A percentile compares a stretch with the other conserved stretches of the same genome.
Conservation (phyloP, 2,797 vertebrate genomes). For the Rachycentron canadum region DNA sequence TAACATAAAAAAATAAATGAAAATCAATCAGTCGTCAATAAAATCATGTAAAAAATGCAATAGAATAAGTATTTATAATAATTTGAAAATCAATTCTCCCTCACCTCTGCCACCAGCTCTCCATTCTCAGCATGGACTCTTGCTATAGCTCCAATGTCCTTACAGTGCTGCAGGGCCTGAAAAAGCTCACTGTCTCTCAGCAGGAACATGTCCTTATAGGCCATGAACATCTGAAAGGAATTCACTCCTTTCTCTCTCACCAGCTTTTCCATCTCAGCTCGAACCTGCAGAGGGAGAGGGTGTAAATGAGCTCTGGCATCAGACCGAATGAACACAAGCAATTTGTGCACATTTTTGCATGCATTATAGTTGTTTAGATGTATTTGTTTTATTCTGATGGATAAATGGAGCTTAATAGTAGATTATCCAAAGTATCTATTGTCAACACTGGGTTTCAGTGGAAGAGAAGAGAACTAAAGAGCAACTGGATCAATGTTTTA, state of each 20-base stretch:
- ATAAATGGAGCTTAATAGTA: not conserved
- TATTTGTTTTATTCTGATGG: not conserved
- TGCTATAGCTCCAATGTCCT: conserved; percentile 93
- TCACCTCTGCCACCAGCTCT: conserved; percentile 95
- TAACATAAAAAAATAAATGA: not conserved
- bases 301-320: not conserved
- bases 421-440: too few species aligned
- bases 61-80: not conserved
- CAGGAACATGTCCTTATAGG: conserved; percentile 97
- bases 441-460: too few species aligned
- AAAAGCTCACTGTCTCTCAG: conserved; percentile 96
- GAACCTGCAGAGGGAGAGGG: conserved; percentile 84
- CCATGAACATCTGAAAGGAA: conserved; percentile 99
- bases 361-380: not conserved
- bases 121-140: conserved; percentile 97
- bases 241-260: conserved; percentile 96
- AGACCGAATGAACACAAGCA: not conserved
- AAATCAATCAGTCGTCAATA: too few species aligned
- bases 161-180: conserved; percentile 93
- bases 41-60: not conserved
- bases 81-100: not conserved
- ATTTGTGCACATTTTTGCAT: not conserved
- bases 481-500: too few species aligned
- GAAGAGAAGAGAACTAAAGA: too few species aligned
- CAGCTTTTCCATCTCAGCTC: conserved; percentile 94